These are phyloP conservation scores for Orycteropus afer DNA, from an alignment of 2,113 vertebrate species.

Conservation along the genomic window DNA sequence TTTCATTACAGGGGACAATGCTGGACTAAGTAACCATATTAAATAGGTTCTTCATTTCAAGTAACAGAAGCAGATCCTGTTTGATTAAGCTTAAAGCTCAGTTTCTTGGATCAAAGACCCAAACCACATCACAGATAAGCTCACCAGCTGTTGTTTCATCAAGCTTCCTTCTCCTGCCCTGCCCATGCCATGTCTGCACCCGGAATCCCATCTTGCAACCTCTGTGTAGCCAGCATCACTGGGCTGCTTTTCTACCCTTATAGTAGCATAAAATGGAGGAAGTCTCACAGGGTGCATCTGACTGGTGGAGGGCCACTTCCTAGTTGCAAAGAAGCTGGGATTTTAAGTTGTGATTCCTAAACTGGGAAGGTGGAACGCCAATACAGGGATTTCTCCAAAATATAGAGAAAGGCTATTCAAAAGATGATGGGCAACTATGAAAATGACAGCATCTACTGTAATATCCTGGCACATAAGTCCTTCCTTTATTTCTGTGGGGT, in stretches of 20 bases:
- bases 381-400: background rate
- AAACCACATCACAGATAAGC: too few relatives aligned
- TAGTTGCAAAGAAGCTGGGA: background rate
- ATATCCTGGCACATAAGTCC: background rate
- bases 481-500: background rate
- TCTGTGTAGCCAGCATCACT: background rate
- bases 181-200: background rate
- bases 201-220: background rate
- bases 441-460: background rate
- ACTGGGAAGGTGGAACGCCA: background rate
- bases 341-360: background rate
- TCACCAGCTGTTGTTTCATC: background rate
- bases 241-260: too few relatives aligned
- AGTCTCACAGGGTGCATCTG: background rate
- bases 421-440: background rate
- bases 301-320: background rate
- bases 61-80: background rate
- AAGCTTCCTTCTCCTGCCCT: too few relatives aligned
- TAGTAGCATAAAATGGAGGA: background rate
- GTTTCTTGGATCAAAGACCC: background rate
- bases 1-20: background rate
- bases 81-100: background rate
- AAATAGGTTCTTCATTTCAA: background rate
- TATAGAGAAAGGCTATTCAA: background rate
- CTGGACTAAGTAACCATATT: background rate